Evolutionary conservation across 2,797 vertebrate genomes (phyloP).

Genomic region (Silurus aristotelis): DNA sequence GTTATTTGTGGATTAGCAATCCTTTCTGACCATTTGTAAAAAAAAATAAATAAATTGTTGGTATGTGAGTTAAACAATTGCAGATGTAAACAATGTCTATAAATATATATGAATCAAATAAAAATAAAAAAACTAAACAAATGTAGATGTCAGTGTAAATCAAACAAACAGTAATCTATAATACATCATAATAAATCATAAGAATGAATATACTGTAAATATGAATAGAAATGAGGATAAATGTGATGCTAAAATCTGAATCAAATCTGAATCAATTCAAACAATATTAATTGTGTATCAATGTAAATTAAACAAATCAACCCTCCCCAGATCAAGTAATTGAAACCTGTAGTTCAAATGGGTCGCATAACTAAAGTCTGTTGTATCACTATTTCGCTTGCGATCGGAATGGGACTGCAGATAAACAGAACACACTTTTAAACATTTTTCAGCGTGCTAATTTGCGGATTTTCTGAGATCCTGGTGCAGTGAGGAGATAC

Average conservation of each 20-base stretch:
- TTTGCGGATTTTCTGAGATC: constrained; percentile 49
- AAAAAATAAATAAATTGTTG: no score
- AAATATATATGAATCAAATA: not conserved
- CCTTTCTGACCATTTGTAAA: no score
- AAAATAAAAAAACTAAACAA: not conserved
- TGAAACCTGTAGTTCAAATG: not conserved
- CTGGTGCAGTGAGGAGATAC: constrained; percentile 49
- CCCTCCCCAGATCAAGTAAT: not conserved
- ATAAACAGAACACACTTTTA: constrained; percentile 44
- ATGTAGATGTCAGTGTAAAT: not conserved
- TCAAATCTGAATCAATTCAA: not conserved
- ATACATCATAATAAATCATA: not conserved
- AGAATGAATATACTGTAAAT: not conserved
- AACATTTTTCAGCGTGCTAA: constrained; percentile 43
- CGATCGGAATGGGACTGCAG: constrained; percentile 15
- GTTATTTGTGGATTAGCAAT: no score
- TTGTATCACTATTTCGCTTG: not conserved
- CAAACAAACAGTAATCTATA: not conserved
- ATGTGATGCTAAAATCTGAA: not conserved
- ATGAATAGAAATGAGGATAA: not conserved
- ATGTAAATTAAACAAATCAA: not conserved
- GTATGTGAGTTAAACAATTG: no score
- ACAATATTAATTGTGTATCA: not conserved
- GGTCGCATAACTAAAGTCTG: not conserved
- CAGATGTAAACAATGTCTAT: not conserved